Conservation (phyloP, 1,140 invertebrate species). For the Trachymyrmex septentrionalis region DNA sequence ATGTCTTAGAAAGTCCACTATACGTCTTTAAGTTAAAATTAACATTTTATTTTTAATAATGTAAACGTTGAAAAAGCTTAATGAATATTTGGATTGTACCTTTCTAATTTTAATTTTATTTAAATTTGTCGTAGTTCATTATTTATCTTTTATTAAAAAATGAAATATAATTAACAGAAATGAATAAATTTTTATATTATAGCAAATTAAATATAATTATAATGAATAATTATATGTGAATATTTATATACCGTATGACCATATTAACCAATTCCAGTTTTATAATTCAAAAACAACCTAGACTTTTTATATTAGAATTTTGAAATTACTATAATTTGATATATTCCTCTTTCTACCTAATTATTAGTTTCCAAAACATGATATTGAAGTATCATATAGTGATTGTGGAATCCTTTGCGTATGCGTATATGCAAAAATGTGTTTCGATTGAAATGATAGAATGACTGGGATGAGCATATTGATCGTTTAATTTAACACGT, state of each 20-base stretch:
- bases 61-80: too few relatives aligned
- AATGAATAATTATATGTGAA: background rate
- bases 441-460: background rate
- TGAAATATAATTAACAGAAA: background rate
- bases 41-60: too few relatives aligned
- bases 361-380: background rate
- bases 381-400: background rate
- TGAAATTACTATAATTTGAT: background rate
- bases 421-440: background rate
- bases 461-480: background rate
- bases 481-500: conserved; percentile 9
- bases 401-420: background rate
- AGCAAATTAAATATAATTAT: conserved; percentile 1
- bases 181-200: background rate
- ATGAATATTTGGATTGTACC: background rate
- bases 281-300: background rate
- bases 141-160: background rate
- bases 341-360: background rate
- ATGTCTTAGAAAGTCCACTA: too few relatives aligned
- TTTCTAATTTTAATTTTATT: conserved; percentile 6
- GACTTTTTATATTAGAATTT: background rate
- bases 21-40: too few relatives aligned
- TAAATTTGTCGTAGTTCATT: background rate
- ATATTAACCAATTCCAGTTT: background rate
- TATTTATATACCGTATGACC: background rate